These are phyloP conservation scores for Torymus aiolomorphi DNA, from an alignment of 2,888 invertebrate species.

Conservation along the genomic window DNA sequence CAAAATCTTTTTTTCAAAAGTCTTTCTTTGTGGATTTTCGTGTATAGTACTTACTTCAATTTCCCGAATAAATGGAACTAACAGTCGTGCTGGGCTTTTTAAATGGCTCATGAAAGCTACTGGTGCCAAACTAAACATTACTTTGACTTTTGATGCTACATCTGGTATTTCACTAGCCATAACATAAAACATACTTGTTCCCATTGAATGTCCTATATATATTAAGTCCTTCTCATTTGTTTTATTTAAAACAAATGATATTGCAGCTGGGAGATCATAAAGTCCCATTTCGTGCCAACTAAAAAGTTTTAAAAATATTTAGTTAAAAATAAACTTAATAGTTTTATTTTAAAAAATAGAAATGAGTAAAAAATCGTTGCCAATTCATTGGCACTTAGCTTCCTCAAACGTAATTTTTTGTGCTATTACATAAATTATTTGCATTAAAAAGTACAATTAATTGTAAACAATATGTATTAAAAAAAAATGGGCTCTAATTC, in stretches of 20 bases:
- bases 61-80: constrained; percentile 82
- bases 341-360: too few species aligned
- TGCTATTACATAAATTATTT: too few species aligned
- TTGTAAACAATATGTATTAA: too few species aligned
- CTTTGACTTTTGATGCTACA: constrained; percentile 81
- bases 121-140: constrained; percentile 82
- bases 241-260: constrained; percentile 62
- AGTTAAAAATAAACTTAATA: too few species aligned
- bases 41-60: constrained; percentile 76
- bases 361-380: too few species aligned
- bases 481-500: too few species aligned
- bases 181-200: constrained; percentile 86
- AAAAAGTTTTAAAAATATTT: constrained; percentile 77
- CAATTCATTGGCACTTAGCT: too few species aligned
- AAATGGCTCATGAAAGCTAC: constrained; percentile 83
- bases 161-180: constrained; percentile 83
- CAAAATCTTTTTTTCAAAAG: too few species aligned
- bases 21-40: background rate
- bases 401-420: too few species aligned
- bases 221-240: constrained; percentile 75
- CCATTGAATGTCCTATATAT: constrained; percentile 72
- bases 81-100: constrained; percentile 81
- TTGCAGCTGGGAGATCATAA: constrained; percentile 88
- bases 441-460: too few species aligned
- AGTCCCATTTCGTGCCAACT: constrained; percentile 94